These are phyloP conservation scores for Calonectris borealis DNA, from an alignment of 2,113 vertebrate species.

Conservation along the genomic window DNA sequence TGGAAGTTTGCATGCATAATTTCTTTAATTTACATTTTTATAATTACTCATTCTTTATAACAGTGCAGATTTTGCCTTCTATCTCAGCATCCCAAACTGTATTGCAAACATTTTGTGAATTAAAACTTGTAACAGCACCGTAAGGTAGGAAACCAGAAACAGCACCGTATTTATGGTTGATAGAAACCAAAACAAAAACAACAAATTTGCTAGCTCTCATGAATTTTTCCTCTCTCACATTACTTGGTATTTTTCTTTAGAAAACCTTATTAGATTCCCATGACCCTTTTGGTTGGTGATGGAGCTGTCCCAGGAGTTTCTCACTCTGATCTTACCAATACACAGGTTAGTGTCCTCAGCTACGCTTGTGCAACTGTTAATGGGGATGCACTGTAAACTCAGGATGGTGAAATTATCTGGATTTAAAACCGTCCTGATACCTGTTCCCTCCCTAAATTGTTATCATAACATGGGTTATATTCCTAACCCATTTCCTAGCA, in stretches of 20 bases:
- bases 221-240: slow-evolving; percentile 3
- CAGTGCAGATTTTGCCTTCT: neutral
- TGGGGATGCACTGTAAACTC: neutral
- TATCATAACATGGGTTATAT: neutral
- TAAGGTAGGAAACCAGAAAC: neutral
- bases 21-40: slow-evolving; percentile 16
- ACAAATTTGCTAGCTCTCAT: neutral
- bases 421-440: neutral
- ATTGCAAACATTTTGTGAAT: neutral
- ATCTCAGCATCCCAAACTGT: neutral
- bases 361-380: neutral
- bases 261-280: neutral
- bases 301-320: neutral
- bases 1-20: neutral
- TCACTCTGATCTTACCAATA: neutral
- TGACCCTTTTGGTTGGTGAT: neutral
- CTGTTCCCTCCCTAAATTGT: neutral
- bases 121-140: neutral
- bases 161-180: neutral
- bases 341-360: neutral
- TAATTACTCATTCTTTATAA: neutral
- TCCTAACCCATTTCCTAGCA: neutral
- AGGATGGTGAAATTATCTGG: neutral
- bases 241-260: neutral
- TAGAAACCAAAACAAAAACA: neutral